Conservation (phyloP, 2,113 vertebrate genomes). For the Edolisoma coerulescens region DNA sequence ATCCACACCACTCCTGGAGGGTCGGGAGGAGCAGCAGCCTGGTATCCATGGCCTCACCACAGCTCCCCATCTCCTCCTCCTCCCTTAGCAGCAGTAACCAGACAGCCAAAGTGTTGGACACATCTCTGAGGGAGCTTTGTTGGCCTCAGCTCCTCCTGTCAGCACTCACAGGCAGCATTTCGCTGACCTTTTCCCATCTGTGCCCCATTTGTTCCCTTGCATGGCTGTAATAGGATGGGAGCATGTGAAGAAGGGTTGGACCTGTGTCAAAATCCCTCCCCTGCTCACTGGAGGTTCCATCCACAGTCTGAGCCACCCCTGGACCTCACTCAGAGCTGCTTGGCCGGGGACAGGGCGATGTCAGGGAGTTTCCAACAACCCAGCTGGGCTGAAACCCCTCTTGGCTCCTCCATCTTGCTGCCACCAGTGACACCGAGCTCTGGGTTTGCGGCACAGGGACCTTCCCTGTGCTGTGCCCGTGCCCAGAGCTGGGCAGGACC, state of each 20-base stretch:
- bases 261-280: background rate
- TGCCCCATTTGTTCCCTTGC: conserved; percentile 9
- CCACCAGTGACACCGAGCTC: background rate
- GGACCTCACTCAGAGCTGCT: background rate
- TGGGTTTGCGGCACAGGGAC: background rate
- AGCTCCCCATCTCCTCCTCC: background rate
- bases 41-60: background rate
- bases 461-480: background rate
- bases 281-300: background rate
- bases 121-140: conserved; percentile 16
- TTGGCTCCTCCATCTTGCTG: background rate
- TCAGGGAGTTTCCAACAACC: background rate
- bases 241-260: background rate
- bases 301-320: background rate
- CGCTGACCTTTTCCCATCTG: conserved; percentile 20
- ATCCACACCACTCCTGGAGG: rapidly evolving
- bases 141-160: background rate
- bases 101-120: background rate
- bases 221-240: background rate
- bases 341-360: rapidly evolving
- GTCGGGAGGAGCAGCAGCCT: background rate
- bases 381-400: background rate
- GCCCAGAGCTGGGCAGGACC: background rate
- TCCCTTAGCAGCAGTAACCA: background rate
- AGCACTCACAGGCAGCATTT: background rate